Conservation (phyloP, 2,113 vertebrate genomes). For the Pogonocichla stellata region DNA sequence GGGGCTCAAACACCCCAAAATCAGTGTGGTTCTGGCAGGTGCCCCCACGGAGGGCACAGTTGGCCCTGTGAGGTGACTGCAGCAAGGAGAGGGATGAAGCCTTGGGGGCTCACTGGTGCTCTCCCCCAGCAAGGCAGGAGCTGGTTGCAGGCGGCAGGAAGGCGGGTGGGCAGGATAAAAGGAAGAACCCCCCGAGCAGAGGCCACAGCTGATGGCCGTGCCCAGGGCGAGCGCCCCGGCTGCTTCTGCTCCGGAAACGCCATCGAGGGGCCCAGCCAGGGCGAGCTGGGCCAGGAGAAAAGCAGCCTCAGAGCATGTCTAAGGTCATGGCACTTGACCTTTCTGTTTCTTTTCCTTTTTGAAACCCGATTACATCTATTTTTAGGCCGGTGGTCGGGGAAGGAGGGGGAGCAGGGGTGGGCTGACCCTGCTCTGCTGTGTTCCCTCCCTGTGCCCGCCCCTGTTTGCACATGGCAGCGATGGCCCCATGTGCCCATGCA, state of each 20-base stretch:
- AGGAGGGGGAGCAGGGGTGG: background rate
- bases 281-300: background rate
- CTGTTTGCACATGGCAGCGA: background rate
- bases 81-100: background rate
- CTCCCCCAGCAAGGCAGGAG: background rate
- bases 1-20: background rate
- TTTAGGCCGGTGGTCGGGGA: conserved; percentile 19
- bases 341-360: conserved; percentile 61
- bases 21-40: background rate
- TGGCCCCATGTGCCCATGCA: accelerated
- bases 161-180: background rate
- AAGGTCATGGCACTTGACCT: conserved; percentile 57
- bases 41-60: accelerated
- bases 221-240: background rate
- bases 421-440: background rate
- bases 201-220: conserved; percentile 3
- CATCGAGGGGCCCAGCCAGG: conserved; percentile 6
- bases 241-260: conserved; percentile 21
- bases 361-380: conserved; percentile 68
- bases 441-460: background rate
- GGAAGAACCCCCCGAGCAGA: background rate
- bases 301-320: conserved; percentile 49
- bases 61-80: accelerated
- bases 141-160: background rate
- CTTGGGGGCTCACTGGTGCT: accelerated